Conservation (phyloP, 2,113 vertebrate genomes). For the Centropus unirufus region DNA sequence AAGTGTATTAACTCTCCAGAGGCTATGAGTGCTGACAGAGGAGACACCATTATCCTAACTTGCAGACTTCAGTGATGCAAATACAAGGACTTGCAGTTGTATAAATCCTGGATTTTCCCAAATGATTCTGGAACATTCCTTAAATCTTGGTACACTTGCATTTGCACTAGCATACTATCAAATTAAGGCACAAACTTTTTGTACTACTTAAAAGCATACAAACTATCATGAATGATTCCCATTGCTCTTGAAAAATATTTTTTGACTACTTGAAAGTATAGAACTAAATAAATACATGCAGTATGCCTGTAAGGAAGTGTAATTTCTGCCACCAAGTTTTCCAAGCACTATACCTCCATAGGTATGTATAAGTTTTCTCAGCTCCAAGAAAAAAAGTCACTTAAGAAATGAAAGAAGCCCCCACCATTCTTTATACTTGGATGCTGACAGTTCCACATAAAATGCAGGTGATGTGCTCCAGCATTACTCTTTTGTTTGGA, state of each 20-base stretch:
- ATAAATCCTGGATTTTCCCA: background rate
- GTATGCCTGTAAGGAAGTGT: constrained; percentile 8
- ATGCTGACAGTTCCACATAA: background rate
- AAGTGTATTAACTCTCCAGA: background rate
- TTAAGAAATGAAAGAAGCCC: constrained; percentile 8
- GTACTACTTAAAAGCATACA: constrained; percentile 18
- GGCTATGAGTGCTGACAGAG: constrained; percentile 7
- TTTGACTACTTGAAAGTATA: constrained; percentile 16
- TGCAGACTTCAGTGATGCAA: constrained; percentile 16
- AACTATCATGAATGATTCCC: constrained; percentile 11
- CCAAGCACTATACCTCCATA: background rate
- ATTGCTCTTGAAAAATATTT: constrained; percentile 4
- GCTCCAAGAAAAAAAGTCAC: background rate
- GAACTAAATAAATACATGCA: constrained; percentile 5
- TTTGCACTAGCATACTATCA: constrained; percentile 12
- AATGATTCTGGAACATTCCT: background rate
- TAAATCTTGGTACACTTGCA: constrained; percentile 9
- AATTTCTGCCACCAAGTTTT: constrained; percentile 2
- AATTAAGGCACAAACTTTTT: constrained; percentile 54
- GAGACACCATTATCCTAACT: background rate
- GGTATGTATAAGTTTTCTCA: background rate
- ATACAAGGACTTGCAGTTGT: background rate
- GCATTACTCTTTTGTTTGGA: background rate
- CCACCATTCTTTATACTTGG: background rate
- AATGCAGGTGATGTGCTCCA: background rate